Evolutionary conservation across 2,888 invertebrate species (phyloP), one percentile per base, ranked within the genome.

Genomic region (Ophion slaviceki): DNA sequence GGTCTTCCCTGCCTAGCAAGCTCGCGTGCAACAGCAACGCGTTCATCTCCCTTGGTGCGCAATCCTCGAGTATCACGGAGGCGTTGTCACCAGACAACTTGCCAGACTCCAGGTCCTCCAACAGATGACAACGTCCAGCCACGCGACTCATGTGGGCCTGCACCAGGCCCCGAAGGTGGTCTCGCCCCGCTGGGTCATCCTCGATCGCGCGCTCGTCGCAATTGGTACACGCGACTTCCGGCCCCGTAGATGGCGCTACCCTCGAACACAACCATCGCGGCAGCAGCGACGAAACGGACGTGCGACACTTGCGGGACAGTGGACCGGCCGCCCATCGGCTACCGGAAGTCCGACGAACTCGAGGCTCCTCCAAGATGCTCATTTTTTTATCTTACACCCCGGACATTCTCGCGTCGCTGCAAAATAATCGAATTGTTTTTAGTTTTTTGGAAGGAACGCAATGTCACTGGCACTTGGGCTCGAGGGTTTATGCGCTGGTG

Each of bases 191-290:
- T 66, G 93, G 92, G 66, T 93, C 97, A 94, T 97, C 97, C 83
- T 97, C 96, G 47, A 97, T 97, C 10, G 97, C 97, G 24, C 97
- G 97, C 61, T 96, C 96, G 82, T 97, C 97, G 90, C 96, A 97
- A 93, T 97, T 97, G 95, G 97, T 96, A 94, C 96, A 97, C 17
- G 87, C 86, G n/a, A 90, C 90, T 0, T 90, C 90, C 14, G 88
- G 45, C 0, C 90, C 75, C 20, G 90, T 75, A 32, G 89, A 87
- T 36, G 80, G 32, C 1, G 82, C 67, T n/a, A 80, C 90, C 17
- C 84, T 87, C n/a, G 88, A 89, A 8, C 88, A 53, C 17, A 91
- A 74, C 89, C 92, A 91, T 76, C 91, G 88, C 32, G 90, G 88
- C 20, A 92, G 24, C 0, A 91, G 83, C 24, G 92, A 78, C 4